phyloP scores from a whole-genome alignment of 2,888 invertebrate genomes.

The Hyposoter didymator region DNA sequence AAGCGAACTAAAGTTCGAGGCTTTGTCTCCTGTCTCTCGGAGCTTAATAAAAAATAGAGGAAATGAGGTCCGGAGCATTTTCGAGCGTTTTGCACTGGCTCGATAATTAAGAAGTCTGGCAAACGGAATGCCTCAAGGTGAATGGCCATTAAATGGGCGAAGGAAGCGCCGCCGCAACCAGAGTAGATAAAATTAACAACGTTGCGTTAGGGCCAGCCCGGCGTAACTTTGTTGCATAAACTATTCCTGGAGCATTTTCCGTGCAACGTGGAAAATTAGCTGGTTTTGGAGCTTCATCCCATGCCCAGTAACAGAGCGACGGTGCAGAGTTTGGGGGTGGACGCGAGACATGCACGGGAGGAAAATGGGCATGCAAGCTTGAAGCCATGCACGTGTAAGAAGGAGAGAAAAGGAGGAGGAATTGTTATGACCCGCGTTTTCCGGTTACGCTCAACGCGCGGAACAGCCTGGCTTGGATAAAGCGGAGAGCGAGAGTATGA shows the following conservation, averaged over 20 bases:
- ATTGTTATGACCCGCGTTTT: conserved; percentile 67
- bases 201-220: not conserved
- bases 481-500: conserved; percentile 35
- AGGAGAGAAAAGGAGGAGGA: conserved; percentile 13
- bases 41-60: not conserved
- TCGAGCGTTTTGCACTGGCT: not conserved
- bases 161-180: conserved; percentile 10
- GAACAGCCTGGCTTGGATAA: conserved; percentile 60
- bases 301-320: not conserved
- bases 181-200: conserved; percentile 41
- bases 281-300: conserved; percentile 31
- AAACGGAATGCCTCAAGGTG: conserved; percentile 29
- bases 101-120: conserved; percentile 8
- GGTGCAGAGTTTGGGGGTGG: not conserved
- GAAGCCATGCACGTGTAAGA: conserved; percentile 5
- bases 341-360: not conserved
- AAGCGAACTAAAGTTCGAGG: not conserved
- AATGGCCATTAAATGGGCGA: conserved; percentile 29
- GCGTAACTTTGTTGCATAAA: conserved; percentile 43
- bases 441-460: conserved; percentile 67
- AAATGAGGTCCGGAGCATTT: not conserved
- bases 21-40: not conserved
- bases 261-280: conserved; percentile 65
- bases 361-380: conserved; percentile 15
- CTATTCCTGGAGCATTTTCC: conserved; percentile 59